A percentile compares a stretch with the other conserved stretches of the same genome.
phyloP scores from a whole-genome alignment of 2,113 vertebrate species.

The Vanacampus margaritifer region DNA sequence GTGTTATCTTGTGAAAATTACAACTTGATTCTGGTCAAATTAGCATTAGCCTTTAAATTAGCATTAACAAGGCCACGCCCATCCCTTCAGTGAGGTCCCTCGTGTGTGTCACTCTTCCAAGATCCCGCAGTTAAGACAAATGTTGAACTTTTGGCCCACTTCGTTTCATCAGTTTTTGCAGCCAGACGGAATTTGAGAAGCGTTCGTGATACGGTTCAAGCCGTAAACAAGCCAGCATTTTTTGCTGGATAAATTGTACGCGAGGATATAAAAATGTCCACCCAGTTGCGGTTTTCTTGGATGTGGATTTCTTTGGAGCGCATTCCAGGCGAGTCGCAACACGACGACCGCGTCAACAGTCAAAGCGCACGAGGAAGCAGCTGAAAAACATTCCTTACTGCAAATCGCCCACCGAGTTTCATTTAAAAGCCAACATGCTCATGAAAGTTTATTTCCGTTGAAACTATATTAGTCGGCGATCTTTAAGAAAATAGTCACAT shows the following conservation, averaged over 20 bases:
- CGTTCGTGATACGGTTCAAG: too few species aligned
- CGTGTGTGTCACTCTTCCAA: too few species aligned
- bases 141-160: neutral
- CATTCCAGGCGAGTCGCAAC: slow-evolving; percentile 5
- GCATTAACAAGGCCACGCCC: too few species aligned
- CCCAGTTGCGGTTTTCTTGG: neutral
- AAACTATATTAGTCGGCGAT: neutral
- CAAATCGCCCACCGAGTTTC: neutral
- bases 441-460: neutral
- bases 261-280: neutral
- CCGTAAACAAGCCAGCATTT: neutral
- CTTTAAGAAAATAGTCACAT: too few species aligned
- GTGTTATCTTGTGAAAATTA: too few species aligned
- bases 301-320: neutral
- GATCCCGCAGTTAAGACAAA: neutral
- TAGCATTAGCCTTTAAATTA: too few species aligned
- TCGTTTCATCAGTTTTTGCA: neutral
- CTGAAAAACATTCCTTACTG: neutral
- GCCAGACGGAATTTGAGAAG: neutral
- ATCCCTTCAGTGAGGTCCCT: neutral
- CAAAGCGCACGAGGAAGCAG: neutral
- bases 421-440: neutral
- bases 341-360: slow-evolving; percentile 3
- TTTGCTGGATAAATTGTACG: neutral
- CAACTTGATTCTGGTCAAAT: too few species aligned